Conservation (phyloP, 2,888 invertebrate species). For the Andrena bicolor region DNA sequence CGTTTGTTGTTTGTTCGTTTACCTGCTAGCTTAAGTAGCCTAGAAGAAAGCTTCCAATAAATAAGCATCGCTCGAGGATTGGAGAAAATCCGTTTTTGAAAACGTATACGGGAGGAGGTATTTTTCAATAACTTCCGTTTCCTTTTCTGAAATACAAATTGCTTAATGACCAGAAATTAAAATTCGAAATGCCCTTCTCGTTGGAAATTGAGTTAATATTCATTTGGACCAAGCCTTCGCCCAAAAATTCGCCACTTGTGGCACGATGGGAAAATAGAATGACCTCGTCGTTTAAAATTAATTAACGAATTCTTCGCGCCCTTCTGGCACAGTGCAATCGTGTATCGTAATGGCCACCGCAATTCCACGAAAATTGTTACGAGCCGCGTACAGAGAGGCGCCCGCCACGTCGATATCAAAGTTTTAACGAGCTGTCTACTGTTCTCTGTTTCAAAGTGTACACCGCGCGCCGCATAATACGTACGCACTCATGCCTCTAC, state of each 20-base stretch:
- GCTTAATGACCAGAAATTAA: neutral
- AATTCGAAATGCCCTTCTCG: neutral
- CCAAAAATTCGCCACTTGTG: neutral
- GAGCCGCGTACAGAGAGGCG: neutral
- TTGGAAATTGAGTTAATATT: neutral
- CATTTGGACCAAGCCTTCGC: neutral
- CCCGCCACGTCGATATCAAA: conserved; percentile 9
- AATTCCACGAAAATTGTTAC: conserved; percentile 5
- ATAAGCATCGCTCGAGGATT: conserved; percentile 25
- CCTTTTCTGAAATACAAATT: neutral
- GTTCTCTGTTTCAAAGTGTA: conserved; percentile 7
- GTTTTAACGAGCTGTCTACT: conserved; percentile 43
- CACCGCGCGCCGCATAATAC: conserved; percentile 9
- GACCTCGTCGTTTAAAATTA: neutral
- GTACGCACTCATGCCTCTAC: neutral
- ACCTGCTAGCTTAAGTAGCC: neutral
- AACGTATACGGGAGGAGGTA: neutral
- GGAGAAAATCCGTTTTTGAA: conserved; percentile 3
- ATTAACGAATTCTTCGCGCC: conserved; percentile 4
- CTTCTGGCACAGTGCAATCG: neutral
- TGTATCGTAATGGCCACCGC: neutral
- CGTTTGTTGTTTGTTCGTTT: neutral
- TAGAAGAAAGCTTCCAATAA: conserved; percentile 24
- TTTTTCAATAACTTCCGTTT: neutral
- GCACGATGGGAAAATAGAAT: too few species aligned